Base-by-base conservation (phyloP, 2,113 vertebrate genomes). In the Mustela nigripes region DNA sequence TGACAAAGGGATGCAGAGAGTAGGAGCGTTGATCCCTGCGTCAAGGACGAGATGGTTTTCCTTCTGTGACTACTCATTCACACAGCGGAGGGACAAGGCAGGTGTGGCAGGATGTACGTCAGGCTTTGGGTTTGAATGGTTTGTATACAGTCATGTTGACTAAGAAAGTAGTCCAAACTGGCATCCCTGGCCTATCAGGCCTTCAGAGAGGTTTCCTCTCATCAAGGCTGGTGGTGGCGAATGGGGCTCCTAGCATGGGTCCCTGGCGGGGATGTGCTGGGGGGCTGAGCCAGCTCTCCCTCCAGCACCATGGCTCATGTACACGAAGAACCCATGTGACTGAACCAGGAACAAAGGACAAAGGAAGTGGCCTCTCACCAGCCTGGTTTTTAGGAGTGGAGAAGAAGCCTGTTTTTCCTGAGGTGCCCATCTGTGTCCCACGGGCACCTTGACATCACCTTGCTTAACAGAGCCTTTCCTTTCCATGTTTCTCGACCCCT, bases 261-360 rank as follows among this genome's bases (percentile, higher is more conserved):
- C 31, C n/a, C 33, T 33, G 0, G 11, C 6, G 1, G 60, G 24
- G 42, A 11, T 18, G n/a, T 62, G 15, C 31, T 31, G 78, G 11
- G 0, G 45, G 45, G 14, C 31, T 8, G 60, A 50, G 69, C 67
- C 18, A 1, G 48, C 48, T 82, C 24, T 87, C 65, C 24, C 36
- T 33, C 18, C 7, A 19, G 76, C 45, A 24, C 42, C 0, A 16
- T 2, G n/a, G 7, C 4, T 16, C 9, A 0, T 18, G 67, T 4
- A 5, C 1, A 16, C 9, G 79, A 62, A 36, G 53, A 48, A 33
- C n/a, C 5, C 1, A 0, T 7, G n/a, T 6, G 10, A 73, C 0
- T 24, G 45, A 89, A 18, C 50, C 0, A 26, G 48, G 42, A 50
- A 78, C 5, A 19, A 62, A 95, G 69, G 69, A n/a, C 56, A 33